Evolutionary conservation across 2,797 vertebrate species (phyloP).

Genomic region (Ateles fusciceps): DNA sequence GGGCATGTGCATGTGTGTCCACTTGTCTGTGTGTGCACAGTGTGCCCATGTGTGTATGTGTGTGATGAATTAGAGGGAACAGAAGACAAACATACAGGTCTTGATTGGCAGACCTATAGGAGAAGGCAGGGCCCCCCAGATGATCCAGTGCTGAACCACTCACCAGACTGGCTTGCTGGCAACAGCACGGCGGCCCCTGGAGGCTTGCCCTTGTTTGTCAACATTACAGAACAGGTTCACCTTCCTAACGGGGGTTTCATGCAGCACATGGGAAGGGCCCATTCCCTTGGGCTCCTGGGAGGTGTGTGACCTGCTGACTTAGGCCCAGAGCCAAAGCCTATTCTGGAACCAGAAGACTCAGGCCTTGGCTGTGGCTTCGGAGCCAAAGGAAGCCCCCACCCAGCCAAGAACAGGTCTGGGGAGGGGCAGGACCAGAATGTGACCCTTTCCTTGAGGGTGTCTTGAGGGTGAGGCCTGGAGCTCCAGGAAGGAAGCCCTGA

Average conservation of each 20-base stretch:
- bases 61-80: not conserved
- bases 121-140: not conserved
- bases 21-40: rapidly evolving
- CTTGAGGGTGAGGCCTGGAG: not conserved
- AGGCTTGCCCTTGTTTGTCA: constrained; percentile 43
- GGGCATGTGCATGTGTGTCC: not conserved
- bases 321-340: constrained; percentile 64
- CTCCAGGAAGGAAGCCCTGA: not conserved
- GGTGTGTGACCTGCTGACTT: constrained; percentile 43
- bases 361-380: constrained; percentile 5
- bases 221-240: not conserved
- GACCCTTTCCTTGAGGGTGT: not conserved
- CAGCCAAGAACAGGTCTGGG: constrained; percentile 57
- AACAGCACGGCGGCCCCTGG: not conserved
- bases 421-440: not conserved
- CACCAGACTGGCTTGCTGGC: not conserved
- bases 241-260: not conserved
- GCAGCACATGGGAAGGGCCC: constrained; percentile 44
- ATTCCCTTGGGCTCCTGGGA: constrained; percentile 11
- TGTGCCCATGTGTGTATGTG: not conserved
- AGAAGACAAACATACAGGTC: not conserved
- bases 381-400: constrained; percentile 56
- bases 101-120: not conserved
- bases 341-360: constrained; percentile 52
- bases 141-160: not conserved